Conservation (phyloP, 2,888 invertebrate genomes). For the Amblyjoppa proteus region DNA sequence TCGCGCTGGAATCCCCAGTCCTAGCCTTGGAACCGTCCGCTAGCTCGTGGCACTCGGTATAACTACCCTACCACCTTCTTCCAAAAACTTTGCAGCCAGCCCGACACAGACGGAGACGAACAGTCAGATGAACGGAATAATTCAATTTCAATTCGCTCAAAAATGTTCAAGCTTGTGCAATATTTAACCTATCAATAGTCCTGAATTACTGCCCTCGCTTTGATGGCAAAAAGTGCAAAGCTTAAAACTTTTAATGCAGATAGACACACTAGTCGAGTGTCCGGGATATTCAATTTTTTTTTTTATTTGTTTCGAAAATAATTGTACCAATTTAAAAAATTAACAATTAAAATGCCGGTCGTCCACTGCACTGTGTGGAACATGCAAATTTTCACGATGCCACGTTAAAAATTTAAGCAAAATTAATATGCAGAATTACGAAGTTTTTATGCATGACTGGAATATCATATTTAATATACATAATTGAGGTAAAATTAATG, state of each 20-base stretch:
- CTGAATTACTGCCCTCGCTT: neutral
- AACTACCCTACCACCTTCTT: conserved; percentile 61
- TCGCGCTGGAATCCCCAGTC: conserved; percentile 53
- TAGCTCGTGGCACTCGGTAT: conserved; percentile 38
- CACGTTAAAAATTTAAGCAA: no score
- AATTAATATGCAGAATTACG: no score
- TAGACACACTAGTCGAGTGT: neutral
- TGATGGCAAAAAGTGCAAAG: neutral
- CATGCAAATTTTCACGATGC: no score
- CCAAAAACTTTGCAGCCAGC: conserved; percentile 62
- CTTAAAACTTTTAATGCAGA: neutral
- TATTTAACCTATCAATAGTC: conserved; percentile 25
- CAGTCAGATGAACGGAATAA: conserved; percentile 56
- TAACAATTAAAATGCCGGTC: no score
- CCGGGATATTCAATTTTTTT: neutral
- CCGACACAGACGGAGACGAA: conserved; percentile 37
- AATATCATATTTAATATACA: no score
- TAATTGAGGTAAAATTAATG: no score
- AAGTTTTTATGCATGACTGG: no score
- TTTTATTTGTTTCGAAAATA: no score
- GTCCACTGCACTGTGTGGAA: no score
- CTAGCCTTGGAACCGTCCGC: conserved; percentile 47
- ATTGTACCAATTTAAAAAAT: no score
- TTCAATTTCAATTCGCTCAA: conserved; percentile 57
- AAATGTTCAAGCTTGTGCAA: neutral